phyloP scores from a whole-genome alignment of 1,140 invertebrate species.

The Andricus grossulariae region DNA sequence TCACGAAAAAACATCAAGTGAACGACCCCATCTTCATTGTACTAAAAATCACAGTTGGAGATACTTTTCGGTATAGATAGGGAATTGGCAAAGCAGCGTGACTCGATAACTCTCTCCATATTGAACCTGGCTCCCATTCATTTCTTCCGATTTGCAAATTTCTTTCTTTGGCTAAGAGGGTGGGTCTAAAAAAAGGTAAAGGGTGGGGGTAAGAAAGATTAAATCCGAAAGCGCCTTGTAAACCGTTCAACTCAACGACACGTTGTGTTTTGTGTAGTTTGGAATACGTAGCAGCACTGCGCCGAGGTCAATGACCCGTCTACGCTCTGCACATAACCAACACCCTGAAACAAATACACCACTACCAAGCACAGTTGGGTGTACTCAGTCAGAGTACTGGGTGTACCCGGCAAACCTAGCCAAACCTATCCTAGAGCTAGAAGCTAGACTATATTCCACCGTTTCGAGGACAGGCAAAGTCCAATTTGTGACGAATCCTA shows the following conservation, averaged over 20 bases:
- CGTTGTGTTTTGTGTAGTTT: conserved; percentile 69
- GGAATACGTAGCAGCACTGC: conserved; percentile 64
- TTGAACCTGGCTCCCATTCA: conserved; percentile 5
- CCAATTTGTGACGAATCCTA: conserved; percentile 19
- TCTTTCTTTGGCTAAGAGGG: neutral
- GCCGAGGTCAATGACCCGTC: conserved; percentile 71
- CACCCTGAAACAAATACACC: conserved; percentile 40
- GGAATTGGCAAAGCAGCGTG: too few species aligned
- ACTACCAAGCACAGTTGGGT: conserved; percentile 29
- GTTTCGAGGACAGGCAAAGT: conserved; percentile 9
- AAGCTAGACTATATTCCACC: conserved; percentile 14
- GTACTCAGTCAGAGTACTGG: conserved; percentile 23
- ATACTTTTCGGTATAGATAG: too few species aligned
- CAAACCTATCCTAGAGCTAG: conserved; percentile 27
- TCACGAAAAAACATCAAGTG: too few species aligned
- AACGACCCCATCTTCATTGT: too few species aligned
- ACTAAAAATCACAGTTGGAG: too few species aligned
- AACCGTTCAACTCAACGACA: conserved; percentile 54
- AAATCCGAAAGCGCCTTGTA: conserved; percentile 63
- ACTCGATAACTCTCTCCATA: neutral
- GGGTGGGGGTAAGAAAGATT: conserved; percentile 49
- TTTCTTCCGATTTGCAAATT: neutral
- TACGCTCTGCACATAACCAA: conserved; percentile 59
- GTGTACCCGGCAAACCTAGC: conserved; percentile 31
- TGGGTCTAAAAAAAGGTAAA: conserved; percentile 20